Evolutionary conservation across 2,888 invertebrate genomes (phyloP), one percentile per base, ranked within the genome.

Genomic region (Byasa hedistus): DNA sequence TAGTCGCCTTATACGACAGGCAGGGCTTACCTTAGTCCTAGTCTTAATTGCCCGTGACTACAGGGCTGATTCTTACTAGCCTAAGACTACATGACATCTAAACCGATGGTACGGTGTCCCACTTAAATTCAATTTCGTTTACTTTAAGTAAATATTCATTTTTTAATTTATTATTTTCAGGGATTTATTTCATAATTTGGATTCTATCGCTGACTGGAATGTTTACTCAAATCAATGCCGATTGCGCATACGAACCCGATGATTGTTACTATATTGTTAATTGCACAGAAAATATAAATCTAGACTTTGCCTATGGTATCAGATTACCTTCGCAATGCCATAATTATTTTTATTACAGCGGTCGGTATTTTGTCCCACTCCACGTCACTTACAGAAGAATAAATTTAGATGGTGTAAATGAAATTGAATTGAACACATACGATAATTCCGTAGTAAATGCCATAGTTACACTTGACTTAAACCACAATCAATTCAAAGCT

Each of bases 401-500:
- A 54, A 0, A 21, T 15, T 54, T 22, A 2, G 3, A 54, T 22
- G 52, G 22, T 23, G 52, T 3, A 54, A 22, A 54, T n/a, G 22
- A 0, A 22, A 54, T 54, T 12, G 21, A 8, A 1, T 55, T 39
- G 36, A 21, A 32, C 8, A 39, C 0, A n/a, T 19, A 63, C 23
- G 5, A 0, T 22, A 0, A 58, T 17, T 23, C 2, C 54, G 0
- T 54, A 22, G 48, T 8, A 54, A 51, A 69, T 0, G 15, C 69
- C 0, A 68, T 77, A n/a, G 60, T 71, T 44, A 69, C 66, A 21
- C 69, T 86, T 51, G 79, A 87, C 64, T 5, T 87, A 24, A 81
- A 77, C 61, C 36, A 70, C 3, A 80, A 81, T 32, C 65, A 71
- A 8, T 81, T 73, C 27, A n/a, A 54, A 4, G 0, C 8, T 15